Evolutionary conservation across 2,113 vertebrate species (phyloP).

Genomic region (Austrofundulus limnaeus): DNA sequence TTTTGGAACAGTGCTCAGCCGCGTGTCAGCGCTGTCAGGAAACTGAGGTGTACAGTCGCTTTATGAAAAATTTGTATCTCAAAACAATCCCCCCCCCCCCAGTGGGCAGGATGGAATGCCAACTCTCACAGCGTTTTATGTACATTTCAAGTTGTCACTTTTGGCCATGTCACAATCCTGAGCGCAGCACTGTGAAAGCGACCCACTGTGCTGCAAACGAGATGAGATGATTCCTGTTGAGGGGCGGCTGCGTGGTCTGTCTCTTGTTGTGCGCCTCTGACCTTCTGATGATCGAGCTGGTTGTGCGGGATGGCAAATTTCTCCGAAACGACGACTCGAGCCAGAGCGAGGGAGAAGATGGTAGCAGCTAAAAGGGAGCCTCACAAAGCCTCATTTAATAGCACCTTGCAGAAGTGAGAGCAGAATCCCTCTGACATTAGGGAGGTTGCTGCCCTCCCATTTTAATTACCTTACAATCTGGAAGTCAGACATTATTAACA

Average conservation of each 20-base stretch:
- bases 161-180: conserved; percentile 47
- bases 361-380: conserved; percentile 49
- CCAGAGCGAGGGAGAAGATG: conserved; percentile 49
- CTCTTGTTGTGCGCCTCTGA: conserved; percentile 60
- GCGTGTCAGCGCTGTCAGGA: conserved; percentile 53
- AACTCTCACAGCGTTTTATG: conserved; percentile 47
- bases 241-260: conserved; percentile 63
- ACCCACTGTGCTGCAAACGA: conserved; percentile 74
- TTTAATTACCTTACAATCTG: conserved; percentile 75
- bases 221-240: conserved; percentile 72
- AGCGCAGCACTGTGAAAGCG: conserved; percentile 51
- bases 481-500: conserved; percentile 56
- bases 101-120: conserved; percentile 6
- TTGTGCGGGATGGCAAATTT: conserved; percentile 47
- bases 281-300: conserved; percentile 71
- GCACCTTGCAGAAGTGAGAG: conserved; percentile 63
- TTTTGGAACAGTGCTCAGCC: conserved; percentile 39
- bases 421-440: conserved; percentile 67
- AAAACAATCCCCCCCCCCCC: conserved; percentile 50
- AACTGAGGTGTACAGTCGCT: conserved; percentile 31
- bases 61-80: conserved; percentile 61
- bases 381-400: conserved; percentile 53
- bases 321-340: conserved; percentile 61
- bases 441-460: conserved; percentile 50
- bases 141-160: conserved; percentile 60